phyloP scores from a whole-genome alignment of 2,113 vertebrate species.

The Micronycteris hirsuta region DNA sequence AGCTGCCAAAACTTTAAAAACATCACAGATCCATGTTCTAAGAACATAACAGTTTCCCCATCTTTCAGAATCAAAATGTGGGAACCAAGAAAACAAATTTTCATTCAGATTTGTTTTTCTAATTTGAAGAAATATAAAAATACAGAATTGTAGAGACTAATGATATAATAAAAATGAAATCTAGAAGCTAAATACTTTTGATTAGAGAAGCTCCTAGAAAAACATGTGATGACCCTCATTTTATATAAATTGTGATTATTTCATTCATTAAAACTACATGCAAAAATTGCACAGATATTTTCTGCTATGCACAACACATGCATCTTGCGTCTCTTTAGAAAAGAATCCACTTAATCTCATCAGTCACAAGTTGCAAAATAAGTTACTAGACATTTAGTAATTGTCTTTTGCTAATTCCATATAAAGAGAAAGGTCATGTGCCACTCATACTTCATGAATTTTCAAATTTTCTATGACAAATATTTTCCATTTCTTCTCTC shows the following conservation, averaged over 20 bases:
- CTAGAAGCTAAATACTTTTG: background rate
- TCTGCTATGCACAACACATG: background rate
- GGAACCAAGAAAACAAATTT: background rate
- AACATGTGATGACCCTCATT: background rate
- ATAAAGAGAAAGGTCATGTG: slow-evolving; percentile 2
- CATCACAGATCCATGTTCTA: background rate
- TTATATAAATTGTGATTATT: background rate
- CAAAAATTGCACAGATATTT: background rate
- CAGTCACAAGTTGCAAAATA: background rate
- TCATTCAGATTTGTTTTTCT: background rate
- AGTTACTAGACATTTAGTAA: background rate
- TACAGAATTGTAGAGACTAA: background rate
- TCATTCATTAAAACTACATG: background rate
- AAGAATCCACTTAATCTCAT: background rate
- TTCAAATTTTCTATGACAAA: slow-evolving; percentile 5
- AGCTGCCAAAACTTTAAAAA: background rate
- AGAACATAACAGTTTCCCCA: background rate
- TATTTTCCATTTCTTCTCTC: slow-evolving; percentile 25
- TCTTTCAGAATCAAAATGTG: slow-evolving; percentile 9
- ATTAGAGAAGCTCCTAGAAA: background rate
- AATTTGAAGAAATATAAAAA: slow-evolving; percentile 13
- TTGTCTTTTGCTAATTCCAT: background rate
- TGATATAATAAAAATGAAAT: background rate
- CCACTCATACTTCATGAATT: background rate
- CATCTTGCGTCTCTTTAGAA: background rate